These are phyloP conservation scores for Tridacna gigas DNA, from an alignment of 2,888 invertebrate genomes.

Conservation along the genomic window DNA sequence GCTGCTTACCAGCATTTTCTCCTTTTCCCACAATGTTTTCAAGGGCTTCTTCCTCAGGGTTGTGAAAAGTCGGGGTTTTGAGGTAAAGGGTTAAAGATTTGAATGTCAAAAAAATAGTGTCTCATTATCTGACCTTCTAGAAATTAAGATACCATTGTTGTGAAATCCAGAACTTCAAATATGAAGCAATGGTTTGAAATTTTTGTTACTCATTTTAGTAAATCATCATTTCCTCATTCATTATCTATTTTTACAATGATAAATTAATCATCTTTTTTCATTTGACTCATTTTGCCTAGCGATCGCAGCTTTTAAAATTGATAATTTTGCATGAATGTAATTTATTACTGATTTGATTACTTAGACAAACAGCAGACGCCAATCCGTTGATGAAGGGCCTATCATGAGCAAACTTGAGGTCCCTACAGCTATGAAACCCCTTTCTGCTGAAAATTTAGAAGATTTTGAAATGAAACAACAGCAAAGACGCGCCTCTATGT, in stretches of 20 bases:
- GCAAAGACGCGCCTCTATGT: conserved; percentile 77
- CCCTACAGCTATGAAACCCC: conserved; percentile 66
- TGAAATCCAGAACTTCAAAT: not conserved
- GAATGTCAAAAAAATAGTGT: no score
- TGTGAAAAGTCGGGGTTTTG: not conserved
- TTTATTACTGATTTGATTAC: conserved; percentile 18
- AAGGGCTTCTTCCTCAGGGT: not conserved
- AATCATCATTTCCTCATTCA: not conserved
- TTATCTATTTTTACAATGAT: not conserved
- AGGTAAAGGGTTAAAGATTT: no score
- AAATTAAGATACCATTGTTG: no score
- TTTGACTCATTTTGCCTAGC: not conserved
- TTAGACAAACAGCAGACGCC: conserved; percentile 69
- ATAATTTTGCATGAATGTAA: not conserved
- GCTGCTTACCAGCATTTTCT: no score
- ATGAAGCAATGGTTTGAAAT: not conserved
- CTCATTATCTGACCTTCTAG: no score
- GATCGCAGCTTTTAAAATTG: not conserved
- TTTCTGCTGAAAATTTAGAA: conserved; percentile 78
- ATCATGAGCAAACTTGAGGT: conserved; percentile 68
- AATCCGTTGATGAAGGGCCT: conserved; percentile 71
- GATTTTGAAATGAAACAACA: conserved; percentile 72
- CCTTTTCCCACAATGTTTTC: not conserved
- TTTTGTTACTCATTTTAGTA: not conserved
- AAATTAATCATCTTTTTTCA: not conserved